Evolutionary conservation across 1,140 invertebrate species (phyloP).

Genomic region (Hyphantria cunea): DNA sequence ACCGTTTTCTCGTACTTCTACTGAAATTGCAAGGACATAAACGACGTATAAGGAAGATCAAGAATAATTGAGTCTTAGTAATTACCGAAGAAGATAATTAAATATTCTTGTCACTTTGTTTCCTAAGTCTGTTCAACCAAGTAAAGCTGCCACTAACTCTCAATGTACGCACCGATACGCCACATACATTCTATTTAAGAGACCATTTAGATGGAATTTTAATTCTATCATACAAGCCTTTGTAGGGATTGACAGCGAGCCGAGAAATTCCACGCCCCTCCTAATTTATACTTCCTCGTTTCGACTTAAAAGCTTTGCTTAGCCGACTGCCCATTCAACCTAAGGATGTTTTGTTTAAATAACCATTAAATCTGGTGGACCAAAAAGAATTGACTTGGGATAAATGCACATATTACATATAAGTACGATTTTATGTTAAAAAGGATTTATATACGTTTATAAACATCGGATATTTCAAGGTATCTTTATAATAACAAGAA

Average conservation of each 20-base stretch:
- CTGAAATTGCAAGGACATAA: background rate
- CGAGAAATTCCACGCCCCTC: conserved; percentile 55
- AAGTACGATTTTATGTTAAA: too few species aligned
- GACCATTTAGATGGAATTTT: conserved; percentile 50
- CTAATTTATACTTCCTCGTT: conserved; percentile 54
- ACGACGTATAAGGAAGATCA: too few species aligned
- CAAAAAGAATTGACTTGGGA: background rate
- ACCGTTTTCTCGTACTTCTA: background rate
- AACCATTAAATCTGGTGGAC: conserved; percentile 5
- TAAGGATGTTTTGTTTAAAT: conserved; percentile 11
- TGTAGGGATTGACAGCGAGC: conserved; percentile 45
- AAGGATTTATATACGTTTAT: too few species aligned
- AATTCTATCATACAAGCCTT: conserved; percentile 51
- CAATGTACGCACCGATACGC: too few species aligned
- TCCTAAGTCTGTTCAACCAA: background rate
- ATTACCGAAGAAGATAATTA: too few species aligned
- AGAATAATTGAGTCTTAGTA: too few species aligned
- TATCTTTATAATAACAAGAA: too few species aligned
- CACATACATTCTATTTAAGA: conserved; percentile 7
- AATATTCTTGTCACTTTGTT: background rate
- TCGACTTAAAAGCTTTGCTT: conserved; percentile 21
- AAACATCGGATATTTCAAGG: too few species aligned
- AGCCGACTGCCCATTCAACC: conserved; percentile 14
- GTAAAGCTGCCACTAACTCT: too few species aligned
- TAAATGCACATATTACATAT: background rate